Conservation (phyloP, 2,888 invertebrate species). For the Monochamus alternatus region DNA sequence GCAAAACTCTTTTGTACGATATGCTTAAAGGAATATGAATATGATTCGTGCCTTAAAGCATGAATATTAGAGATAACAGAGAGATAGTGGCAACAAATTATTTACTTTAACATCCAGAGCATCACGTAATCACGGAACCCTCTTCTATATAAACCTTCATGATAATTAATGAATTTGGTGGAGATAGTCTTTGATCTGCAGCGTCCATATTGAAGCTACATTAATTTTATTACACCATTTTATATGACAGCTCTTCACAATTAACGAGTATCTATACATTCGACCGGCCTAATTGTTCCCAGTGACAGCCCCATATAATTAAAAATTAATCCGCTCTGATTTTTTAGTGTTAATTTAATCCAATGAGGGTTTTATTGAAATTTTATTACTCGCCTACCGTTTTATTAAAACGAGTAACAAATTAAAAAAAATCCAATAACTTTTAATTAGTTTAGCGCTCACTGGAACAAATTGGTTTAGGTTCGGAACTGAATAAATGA, state of each 20-base stretch:
- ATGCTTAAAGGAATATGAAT: too few species aligned
- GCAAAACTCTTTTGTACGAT: too few species aligned
- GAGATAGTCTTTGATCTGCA: conserved; percentile 6
- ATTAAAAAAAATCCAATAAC: conserved; percentile 23
- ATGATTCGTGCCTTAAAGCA: too few species aligned
- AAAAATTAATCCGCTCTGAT: conserved; percentile 27
- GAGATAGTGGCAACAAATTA: neutral
- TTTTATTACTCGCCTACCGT: conserved; percentile 11
- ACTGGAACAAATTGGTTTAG: neutral
- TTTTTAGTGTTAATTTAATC: conserved; percentile 23
- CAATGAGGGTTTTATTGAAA: conserved; percentile 20
- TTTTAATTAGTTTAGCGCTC: neutral
- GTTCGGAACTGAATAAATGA: too few species aligned
- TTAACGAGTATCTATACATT: conserved; percentile 23
- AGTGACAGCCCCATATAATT: conserved; percentile 27
- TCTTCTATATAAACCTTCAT: neutral
- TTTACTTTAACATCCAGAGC: neutral
- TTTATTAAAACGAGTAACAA: conserved; percentile 6
- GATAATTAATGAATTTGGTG: neutral
- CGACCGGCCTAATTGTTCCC: conserved; percentile 20
- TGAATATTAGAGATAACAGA: too few species aligned
- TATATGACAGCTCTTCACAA: conserved; percentile 24
- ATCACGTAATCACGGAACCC: neutral
- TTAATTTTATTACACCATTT: conserved; percentile 23
- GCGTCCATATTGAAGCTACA: conserved; percentile 21